phyloP scores from a whole-genome alignment of 2,113 vertebrate genomes.

The Saguinus imperator region DNA sequence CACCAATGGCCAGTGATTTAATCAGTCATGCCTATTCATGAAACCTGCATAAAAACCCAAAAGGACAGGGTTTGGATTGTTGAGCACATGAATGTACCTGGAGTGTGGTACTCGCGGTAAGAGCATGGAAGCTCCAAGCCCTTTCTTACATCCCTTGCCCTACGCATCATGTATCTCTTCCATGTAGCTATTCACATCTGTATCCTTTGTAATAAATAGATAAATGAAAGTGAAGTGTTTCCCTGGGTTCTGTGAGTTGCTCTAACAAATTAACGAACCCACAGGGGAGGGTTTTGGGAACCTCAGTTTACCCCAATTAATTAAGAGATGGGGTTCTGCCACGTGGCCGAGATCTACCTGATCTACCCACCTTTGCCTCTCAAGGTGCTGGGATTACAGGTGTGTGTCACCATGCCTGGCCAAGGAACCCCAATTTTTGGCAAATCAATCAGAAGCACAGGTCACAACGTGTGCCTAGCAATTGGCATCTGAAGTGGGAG shows the following conservation, averaged over 20 bases:
- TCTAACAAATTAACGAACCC: not conserved
- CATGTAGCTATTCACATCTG: not conserved
- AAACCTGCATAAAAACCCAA: not conserved
- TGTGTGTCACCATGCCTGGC: not conserved
- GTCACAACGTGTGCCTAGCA: not conserved
- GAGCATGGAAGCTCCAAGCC: not conserved
- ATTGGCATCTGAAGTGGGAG: not conserved
- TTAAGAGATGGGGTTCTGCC: too few species aligned
- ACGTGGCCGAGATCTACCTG: too few species aligned
- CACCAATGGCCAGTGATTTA: not conserved
- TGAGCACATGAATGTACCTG: not conserved
- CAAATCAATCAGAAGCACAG: not conserved
- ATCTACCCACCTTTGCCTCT: too few species aligned
- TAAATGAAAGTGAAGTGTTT: not conserved
- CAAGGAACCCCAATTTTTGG: not conserved
- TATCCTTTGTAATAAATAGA: not conserved
- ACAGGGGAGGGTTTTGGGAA: not conserved
- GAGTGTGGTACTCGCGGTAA: not conserved
- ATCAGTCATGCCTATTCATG: not conserved
- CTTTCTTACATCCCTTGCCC: not conserved
- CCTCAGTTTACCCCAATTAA: not conserved
- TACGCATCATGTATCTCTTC: not conserved
- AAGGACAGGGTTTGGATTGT: not conserved
- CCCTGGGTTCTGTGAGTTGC: not conserved
- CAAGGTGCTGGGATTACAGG: not conserved